phyloP scores from a whole-genome alignment of 2,797 vertebrate species.

The Potorous gilbertii region DNA sequence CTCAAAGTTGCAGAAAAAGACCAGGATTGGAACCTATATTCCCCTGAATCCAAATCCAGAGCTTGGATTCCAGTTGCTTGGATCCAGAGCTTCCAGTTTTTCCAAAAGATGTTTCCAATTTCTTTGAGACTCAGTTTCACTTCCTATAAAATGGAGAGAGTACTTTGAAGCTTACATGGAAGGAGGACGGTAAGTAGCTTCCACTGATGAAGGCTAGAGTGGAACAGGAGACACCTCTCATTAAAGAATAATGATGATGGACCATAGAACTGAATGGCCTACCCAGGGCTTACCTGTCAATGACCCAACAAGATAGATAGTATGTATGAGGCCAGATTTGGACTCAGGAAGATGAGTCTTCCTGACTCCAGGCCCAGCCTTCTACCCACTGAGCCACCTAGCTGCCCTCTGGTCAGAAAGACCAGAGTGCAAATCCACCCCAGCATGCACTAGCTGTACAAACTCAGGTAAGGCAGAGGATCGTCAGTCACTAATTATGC shows the following conservation, averaged over 20 bases:
- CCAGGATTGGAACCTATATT: not conserved
- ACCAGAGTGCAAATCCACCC: not conserved
- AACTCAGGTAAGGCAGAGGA: not conserved
- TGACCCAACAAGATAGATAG: not conserved
- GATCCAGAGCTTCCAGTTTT: not conserved
- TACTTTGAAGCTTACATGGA: not conserved
- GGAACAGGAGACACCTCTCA: not conserved
- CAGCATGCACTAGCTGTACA: not conserved
- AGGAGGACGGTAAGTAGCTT: not conserved
- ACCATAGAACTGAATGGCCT: not conserved
- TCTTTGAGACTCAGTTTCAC: not conserved
- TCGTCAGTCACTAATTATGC: not conserved
- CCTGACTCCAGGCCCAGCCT: too few species aligned
- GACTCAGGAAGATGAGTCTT: not conserved
- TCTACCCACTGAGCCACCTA: not conserved
- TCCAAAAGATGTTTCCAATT: not conserved
- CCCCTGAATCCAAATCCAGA: not conserved
- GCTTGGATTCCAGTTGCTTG: not conserved
- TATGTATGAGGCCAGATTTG: not conserved
- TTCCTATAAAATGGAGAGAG: not conserved
- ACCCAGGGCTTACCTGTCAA: not conserved
- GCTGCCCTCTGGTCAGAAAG: not conserved
- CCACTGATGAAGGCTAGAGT: not conserved
- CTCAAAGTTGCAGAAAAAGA: not conserved
- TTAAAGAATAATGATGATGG: not conserved